Evolutionary conservation across 35 echinoderm and acorn worm species (phyloP).

Genomic region (Apostichopus californicus): DNA sequence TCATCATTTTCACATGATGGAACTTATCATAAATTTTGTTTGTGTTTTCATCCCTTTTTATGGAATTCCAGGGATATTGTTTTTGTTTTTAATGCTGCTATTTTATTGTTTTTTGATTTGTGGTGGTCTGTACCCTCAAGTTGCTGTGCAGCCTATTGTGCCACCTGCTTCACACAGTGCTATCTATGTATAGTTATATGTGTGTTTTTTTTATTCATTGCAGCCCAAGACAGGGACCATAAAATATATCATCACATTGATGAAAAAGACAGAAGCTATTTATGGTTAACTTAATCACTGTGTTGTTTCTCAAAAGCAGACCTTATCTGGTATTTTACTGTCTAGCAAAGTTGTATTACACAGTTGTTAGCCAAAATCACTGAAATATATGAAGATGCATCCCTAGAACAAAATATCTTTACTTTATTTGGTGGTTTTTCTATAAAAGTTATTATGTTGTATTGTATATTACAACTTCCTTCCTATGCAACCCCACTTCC

Average conservation of each 20-base stretch:
- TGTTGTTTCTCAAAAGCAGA: neutral
- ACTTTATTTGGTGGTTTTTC: neutral
- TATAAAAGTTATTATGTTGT: no score
- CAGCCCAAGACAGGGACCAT: conserved; percentile 1
- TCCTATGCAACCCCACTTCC: neutral
- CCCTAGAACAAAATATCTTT: neutral
- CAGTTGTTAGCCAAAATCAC: neutral
- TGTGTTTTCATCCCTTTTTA: no score
- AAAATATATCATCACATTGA: conserved; percentile 39
- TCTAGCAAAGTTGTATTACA: neutral
- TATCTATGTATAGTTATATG: neutral
- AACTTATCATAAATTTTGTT: no score
- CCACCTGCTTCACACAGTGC: neutral
- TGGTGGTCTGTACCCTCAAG: neutral
- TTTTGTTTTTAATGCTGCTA: no score
- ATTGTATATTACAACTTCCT: neutral
- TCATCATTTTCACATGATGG: no score
- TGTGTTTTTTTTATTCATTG: neutral
- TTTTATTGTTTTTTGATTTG: neutral
- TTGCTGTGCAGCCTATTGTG: neutral
- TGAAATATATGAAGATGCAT: neutral
- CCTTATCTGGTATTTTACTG: neutral
- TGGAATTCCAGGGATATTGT: no score
- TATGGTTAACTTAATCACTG: neutral
- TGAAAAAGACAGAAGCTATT: neutral